Percentiles rank a stretch among this genome's conserved stretches.
Conservation (phyloP, 2,797 vertebrate genomes). For the Chromobotia macracanthus region DNA sequence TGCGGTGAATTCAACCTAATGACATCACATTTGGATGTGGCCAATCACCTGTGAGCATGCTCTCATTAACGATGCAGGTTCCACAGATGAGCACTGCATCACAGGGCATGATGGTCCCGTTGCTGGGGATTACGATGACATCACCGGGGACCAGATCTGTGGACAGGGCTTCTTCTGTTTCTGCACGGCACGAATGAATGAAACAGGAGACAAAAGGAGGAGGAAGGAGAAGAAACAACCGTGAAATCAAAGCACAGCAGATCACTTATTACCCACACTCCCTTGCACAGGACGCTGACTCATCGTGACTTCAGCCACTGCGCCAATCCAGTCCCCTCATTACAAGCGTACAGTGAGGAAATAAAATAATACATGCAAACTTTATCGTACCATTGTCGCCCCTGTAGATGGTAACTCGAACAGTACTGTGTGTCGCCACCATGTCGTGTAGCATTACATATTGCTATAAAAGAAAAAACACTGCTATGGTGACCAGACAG, state of each 20-base stretch:
- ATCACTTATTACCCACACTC: conserved; percentile 61
- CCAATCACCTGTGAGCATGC: conserved; percentile 94
- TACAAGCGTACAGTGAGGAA: conserved; percentile 1
- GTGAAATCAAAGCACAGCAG: conserved; percentile 50
- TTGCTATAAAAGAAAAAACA: conserved; percentile 82
- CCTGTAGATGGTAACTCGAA: conserved; percentile 93
- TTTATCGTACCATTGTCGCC: conserved; percentile 82
- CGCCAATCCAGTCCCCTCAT: conserved; percentile 5
- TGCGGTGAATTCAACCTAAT: neutral
- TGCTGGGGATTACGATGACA: conserved; percentile 90
- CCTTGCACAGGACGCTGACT: conserved; percentile 59
- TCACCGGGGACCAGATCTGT: conserved; percentile 97
- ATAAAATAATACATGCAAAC: neutral
- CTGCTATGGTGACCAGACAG: neutral
- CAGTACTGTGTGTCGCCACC: conserved; percentile 95
- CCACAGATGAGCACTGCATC: conserved; percentile 94
- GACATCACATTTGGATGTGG: neutral
- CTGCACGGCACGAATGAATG: conserved; percentile 67
- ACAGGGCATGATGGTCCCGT: conserved; percentile 96
- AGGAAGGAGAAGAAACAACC: neutral
- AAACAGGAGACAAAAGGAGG: neutral
- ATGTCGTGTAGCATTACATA: conserved; percentile 97
- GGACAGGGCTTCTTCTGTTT: conserved; percentile 91
- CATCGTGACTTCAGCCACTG: conserved; percentile 54
- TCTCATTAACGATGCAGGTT: conserved; percentile 98